Base-by-base conservation (phyloP, 2,113 vertebrate species). In the Takifugu flavidus region DNA sequence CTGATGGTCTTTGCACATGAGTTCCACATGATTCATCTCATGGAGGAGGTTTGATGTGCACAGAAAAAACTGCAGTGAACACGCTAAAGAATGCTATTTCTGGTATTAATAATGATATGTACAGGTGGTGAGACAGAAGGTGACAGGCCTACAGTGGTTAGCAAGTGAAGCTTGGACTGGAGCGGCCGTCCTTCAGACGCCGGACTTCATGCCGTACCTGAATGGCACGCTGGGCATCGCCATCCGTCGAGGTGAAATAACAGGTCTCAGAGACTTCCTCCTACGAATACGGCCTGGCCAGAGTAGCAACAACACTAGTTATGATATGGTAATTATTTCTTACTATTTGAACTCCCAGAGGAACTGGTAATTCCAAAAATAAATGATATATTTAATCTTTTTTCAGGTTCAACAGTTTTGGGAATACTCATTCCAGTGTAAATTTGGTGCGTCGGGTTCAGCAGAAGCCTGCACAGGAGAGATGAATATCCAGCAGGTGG, bases 121-220 rank as follows among this genome's bases (percentile, higher is more conserved):
- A 49, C 45, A 89, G 81, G 76, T 89, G 27, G 59, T 82, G 1
- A 62, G 52, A 13, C 84, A 87, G 46, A 87, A 89, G 53, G 64
- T 90, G 4, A 89, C 77, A 29, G 83, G 80, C 11, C 73, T 75
- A n/a, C 89, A 91, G 70, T 91, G 90, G 90, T 87, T 86, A 8
- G 76, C 78, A 11, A 83, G 83, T 72, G 83, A 86, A 76, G 63
- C 71, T 11, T 86, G 74, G 83, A 62, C 74, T 51, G 4, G 67
- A 57, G 67, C 74, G 20, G 1, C 44, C 54, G 76, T 72, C 26
- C 67, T 86, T 1, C 78, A 86, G 5, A 78, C 62, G 0, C 69
- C 73, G 0, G 29, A 15, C 1, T 12, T 86, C 13, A 82, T 83
- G 72, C 77, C 81, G 0, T 83, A 80, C 59, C 46, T 86, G 45